Base-by-base conservation (phyloP, 2,797 vertebrate genomes). In the Benthosema pterotum region DNA sequence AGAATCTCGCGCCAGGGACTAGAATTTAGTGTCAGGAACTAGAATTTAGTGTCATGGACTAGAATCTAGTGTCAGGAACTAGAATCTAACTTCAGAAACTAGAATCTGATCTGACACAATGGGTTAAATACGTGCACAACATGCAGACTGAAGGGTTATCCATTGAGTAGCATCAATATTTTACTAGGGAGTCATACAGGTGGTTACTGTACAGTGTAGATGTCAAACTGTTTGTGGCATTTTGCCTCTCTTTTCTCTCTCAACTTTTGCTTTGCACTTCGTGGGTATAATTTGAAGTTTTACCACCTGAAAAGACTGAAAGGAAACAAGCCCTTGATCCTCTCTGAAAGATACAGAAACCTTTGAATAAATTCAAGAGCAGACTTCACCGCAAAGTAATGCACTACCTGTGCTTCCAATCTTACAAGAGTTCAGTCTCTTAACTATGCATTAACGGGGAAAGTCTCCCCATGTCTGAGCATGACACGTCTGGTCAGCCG, bases 181-280 rank as follows among this genome's bases (percentile, higher is more conserved):
- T 28, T 28, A 22, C 19, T 22, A 22, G 19, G 19, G 1, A 28
- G 28, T 28, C 32, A 32, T 1, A 32, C 7, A 32, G 7, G 32
- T 9, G 32, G 32, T n/a, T 32, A 32, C 32, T 32, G 32, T 32
- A 32, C 7, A 9, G 6, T 32, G 32, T 32, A 32, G 1, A 9
- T 6, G 32, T 1, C 32, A 0, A 32, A 32, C 6, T 9, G 32
- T 32, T 32, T 32, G 32, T 32, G 32, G 32, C 32, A 32, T 32
- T 32, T 32, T 32, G 32, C 32, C 32, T 32, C 2, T 38, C 11
- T 38, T 6, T 38, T 74, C 69, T 57, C 67, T 74, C 69, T 57
- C 67, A 57, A 69, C 60, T 65, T n/a, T 54, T 58, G 55, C 61
- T 32, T 62, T 62, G 47, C 58, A 52, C 46, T 48, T 11, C 38